Percentiles rank a stretch among this genome's conserved stretches.
Conservation (phyloP, 2,113 vertebrate species). For the Pica pica region DNA sequence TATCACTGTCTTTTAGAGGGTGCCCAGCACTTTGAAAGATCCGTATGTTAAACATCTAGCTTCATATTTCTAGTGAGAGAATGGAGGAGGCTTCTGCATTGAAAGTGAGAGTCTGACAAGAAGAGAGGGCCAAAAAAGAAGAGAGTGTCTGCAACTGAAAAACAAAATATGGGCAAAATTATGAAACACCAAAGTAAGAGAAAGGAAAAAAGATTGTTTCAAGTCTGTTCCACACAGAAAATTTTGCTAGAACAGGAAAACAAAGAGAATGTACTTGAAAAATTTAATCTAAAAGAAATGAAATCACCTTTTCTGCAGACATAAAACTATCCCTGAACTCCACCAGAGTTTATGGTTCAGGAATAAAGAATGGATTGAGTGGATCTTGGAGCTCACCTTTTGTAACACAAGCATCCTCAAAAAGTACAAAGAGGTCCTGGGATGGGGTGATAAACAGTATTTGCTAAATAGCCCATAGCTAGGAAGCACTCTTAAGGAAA, state of each 20-base stretch:
- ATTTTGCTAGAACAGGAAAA: neutral
- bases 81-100: neutral
- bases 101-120: conserved; percentile 2
- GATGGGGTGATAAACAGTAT: neutral
- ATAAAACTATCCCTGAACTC: neutral
- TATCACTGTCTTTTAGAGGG: conserved; percentile 14
- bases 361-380: neutral
- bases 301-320: neutral
- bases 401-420: neutral
- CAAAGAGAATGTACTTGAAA: neutral
- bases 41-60: conserved; percentile 11
- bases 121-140: neutral
- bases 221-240: neutral
- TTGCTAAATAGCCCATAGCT: neutral
- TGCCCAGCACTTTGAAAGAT: conserved; percentile 23
- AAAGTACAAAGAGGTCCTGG: neutral
- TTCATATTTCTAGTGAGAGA: conserved; percentile 19
- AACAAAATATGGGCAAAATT: neutral
- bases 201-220: neutral
- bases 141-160: neutral
- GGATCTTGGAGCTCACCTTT: neutral
- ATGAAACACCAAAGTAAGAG: neutral
- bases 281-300: neutral
- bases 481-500: neutral
- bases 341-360: neutral